phyloP scores from a whole-genome alignment of 2,888 invertebrate genomes.

The Folsomia manolachei region DNA sequence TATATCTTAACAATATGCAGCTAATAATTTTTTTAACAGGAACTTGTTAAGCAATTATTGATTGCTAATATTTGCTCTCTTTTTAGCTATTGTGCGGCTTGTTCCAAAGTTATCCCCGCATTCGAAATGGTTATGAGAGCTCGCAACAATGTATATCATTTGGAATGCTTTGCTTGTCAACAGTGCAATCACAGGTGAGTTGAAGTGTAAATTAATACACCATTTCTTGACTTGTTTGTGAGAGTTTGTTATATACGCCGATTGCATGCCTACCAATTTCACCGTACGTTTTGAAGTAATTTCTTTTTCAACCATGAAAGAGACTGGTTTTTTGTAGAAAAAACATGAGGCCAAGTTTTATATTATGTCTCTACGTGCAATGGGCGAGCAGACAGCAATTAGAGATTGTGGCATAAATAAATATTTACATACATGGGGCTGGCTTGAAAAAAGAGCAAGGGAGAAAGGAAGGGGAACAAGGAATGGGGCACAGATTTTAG shows the following conservation, averaged over 20 bases:
- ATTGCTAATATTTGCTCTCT: no score
- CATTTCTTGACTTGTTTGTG: no score
- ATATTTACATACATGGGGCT: not conserved
- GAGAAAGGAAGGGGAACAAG: not conserved
- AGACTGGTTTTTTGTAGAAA: no score
- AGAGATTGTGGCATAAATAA: not conserved
- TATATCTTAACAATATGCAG: not conserved
- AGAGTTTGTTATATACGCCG: no score
- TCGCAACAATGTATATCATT: constrained; percentile 92
- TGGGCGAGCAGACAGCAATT: not conserved
- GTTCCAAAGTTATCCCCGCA: constrained; percentile 95
- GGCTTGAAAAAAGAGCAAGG: not conserved
- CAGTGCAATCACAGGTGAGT: constrained; percentile 95
- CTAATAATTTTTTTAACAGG: no score
- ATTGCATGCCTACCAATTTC: no score
- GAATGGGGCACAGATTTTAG: not conserved
- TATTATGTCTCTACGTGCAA: not conserved
- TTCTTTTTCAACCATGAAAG: no score
- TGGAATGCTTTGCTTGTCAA: constrained; percentile 97
- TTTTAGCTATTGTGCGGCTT: constrained; percentile 96
- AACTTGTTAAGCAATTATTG: no score
- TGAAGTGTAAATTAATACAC: no score
- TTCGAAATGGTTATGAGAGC: constrained; percentile 99
- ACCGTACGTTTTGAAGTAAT: no score
- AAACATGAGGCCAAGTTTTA: not conserved